These are phyloP conservation scores for Lepas anatifera DNA, from an alignment of 2,888 invertebrate genomes.

Conservation along the genomic window DNA sequence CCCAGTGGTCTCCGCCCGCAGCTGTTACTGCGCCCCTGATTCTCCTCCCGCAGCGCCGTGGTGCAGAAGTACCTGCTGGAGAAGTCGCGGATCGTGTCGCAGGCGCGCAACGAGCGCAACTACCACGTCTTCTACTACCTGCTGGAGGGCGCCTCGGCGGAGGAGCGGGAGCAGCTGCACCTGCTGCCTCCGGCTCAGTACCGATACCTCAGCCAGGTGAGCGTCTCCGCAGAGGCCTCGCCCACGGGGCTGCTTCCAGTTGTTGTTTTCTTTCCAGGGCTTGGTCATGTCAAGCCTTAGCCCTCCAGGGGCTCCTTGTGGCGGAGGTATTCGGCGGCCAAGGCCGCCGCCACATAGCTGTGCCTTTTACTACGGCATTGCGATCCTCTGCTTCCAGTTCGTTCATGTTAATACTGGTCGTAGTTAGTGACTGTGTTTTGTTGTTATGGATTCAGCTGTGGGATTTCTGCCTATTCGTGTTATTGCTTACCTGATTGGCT, in stretches of 20 bases:
- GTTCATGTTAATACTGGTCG: not conserved
- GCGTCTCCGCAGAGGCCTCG: no score
- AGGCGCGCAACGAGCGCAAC: slow-evolving; percentile 86
- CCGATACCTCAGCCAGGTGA: slow-evolving; percentile 71
- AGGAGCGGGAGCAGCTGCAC: slow-evolving; percentile 67
- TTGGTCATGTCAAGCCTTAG: no score
- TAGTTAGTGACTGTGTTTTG: not conserved
- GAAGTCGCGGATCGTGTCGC: slow-evolving; percentile 86
- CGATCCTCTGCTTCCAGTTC: not conserved
- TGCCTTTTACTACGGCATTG: not conserved
- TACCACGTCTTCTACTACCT: slow-evolving; percentile 97
- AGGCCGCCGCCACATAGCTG: no score
- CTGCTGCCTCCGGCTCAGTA: slow-evolving; percentile 75
- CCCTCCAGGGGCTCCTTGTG: no score
- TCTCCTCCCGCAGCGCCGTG: slow-evolving; percentile 60
- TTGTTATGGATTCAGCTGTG: not conserved
- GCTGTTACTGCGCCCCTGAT: no score
- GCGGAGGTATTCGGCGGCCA: no score
- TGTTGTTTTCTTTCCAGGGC: no score
- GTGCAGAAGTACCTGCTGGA: slow-evolving; percentile 93
- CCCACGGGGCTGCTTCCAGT: no score
- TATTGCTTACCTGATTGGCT: no score
- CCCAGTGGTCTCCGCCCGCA: no score
- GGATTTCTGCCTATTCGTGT: not conserved
- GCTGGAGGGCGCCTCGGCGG: slow-evolving; percentile 74